phyloP scores from a whole-genome alignment of 2,888 invertebrate species.

The Agrenia bidenticulata region DNA sequence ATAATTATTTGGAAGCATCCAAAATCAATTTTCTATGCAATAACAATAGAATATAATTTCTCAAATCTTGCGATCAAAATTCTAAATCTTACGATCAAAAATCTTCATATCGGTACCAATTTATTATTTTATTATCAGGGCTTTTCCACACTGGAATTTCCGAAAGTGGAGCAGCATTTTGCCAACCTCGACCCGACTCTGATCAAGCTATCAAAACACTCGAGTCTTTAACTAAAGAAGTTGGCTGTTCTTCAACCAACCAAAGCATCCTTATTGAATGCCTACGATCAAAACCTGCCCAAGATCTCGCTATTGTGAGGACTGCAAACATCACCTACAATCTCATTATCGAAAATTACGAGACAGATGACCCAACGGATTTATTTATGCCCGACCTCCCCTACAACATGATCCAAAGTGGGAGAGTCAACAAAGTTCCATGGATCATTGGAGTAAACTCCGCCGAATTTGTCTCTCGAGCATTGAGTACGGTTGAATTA shows the following conservation, averaged over 20 bases:
- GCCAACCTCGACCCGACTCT: neutral
- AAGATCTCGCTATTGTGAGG: slow-evolving; percentile 26
- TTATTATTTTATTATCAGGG: slow-evolving; percentile 19
- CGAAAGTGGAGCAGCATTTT: slow-evolving; percentile 29
- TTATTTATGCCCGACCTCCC: slow-evolving; percentile 39
- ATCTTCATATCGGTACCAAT: neutral
- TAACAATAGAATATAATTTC: too few relatives aligned
- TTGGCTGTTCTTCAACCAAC: slow-evolving; percentile 25
- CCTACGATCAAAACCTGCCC: slow-evolving; percentile 18
- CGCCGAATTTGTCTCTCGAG: slow-evolving; percentile 20
- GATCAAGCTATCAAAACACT: slow-evolving; percentile 19
- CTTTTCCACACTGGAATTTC: slow-evolving; percentile 39
- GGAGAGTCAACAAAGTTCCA: slow-evolving; percentile 31
- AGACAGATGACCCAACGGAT: slow-evolving; percentile 14
- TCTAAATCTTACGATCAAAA: neutral
- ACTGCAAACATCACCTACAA: slow-evolving; percentile 20
- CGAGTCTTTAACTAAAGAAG: slow-evolving; percentile 25
- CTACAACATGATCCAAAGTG: slow-evolving; percentile 26
- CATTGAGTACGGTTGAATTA: too few relatives aligned
- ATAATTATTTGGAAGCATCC: too few relatives aligned
- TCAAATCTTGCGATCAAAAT: too few relatives aligned
- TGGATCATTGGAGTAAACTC: slow-evolving; percentile 37
- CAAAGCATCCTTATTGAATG: slow-evolving; percentile 19
- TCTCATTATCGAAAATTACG: slow-evolving; percentile 38
- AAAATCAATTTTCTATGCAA: too few relatives aligned